phyloP scores from a whole-genome alignment of 2,888 invertebrate species.

The Leptopterna dolabrata region DNA sequence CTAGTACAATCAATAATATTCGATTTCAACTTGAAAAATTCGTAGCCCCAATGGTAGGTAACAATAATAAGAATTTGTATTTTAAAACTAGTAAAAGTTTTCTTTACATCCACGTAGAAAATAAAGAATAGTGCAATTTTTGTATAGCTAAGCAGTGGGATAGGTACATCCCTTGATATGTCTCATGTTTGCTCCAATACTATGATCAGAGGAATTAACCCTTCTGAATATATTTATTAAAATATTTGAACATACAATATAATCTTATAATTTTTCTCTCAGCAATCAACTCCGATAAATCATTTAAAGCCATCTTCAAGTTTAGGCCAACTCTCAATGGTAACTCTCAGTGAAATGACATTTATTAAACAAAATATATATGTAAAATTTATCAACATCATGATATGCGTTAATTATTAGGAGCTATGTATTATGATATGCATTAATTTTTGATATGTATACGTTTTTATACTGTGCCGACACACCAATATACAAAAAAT shows the following conservation, averaged over 20 bases:
- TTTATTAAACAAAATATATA: conserved; percentile 49
- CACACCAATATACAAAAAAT: conserved; percentile 53
- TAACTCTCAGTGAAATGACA: conserved; percentile 44
- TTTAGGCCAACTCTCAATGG: conserved; percentile 54
- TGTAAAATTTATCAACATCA: conserved; percentile 45
- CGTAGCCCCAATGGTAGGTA: conserved; percentile 22
- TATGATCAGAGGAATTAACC: background rate
- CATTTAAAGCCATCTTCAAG: conserved; percentile 24
- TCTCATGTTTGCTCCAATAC: conserved; percentile 32
- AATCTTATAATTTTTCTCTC: conserved; percentile 6
- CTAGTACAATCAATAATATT: conserved; percentile 6
- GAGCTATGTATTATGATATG: conserved; percentile 59
- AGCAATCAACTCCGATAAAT: conserved; percentile 41
- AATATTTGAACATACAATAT: conserved; percentile 32
- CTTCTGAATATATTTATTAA: conserved; percentile 32
- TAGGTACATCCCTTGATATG: conserved; percentile 36
- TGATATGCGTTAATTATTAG: conserved; percentile 54
- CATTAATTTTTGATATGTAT: conserved; percentile 59
- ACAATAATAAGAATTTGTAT: conserved; percentile 26
- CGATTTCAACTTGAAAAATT: background rate
- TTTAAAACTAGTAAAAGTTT: conserved; percentile 19
- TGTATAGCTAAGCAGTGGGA: conserved; percentile 48
- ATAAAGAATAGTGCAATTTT: conserved; percentile 23
- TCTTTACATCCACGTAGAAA: conserved; percentile 46
- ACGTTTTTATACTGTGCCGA: conserved; percentile 59